Evolutionary conservation across 2,113 vertebrate genomes (phyloP).

Genomic region (Toxotes chatareus): DNA sequence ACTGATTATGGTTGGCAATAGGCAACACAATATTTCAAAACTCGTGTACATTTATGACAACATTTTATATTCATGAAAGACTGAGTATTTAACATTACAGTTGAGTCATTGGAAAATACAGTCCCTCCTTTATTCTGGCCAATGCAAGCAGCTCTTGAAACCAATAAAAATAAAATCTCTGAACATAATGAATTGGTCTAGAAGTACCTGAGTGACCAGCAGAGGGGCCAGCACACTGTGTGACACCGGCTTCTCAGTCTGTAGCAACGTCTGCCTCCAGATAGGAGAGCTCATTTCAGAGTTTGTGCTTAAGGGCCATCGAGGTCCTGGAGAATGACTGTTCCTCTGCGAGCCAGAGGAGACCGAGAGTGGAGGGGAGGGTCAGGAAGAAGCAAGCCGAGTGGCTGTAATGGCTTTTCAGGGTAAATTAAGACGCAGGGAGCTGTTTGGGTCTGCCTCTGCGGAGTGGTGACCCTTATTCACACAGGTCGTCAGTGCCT

Average conservation of each 20-base stretch:
- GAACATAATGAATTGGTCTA: slow-evolving; percentile 18
- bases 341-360: slow-evolving; percentile 31
- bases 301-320: slow-evolving; percentile 65
- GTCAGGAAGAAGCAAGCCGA: slow-evolving; percentile 64
- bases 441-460: slow-evolving; percentile 71
- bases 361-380: slow-evolving; percentile 48
- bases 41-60: background rate
- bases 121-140: background rate
- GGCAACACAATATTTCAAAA: background rate
- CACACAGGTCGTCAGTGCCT: slow-evolving; percentile 72
- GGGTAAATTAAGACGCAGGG: slow-evolving; percentile 78
- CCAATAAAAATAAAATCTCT: background rate
- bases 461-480: slow-evolving; percentile 77
- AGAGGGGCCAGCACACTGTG: slow-evolving; percentile 60
- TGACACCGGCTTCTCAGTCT: slow-evolving; percentile 33
- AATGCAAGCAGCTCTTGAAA: slow-evolving; percentile 10
- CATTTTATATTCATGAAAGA: background rate
- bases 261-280: slow-evolving; percentile 39
- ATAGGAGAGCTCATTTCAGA: slow-evolving; percentile 70
- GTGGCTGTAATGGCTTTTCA: slow-evolving; percentile 80
- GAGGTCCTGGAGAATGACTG: slow-evolving; percentile 65
- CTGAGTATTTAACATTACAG: background rate
- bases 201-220: slow-evolving; percentile 52
- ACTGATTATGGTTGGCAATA: background rate
- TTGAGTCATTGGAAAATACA: background rate